phyloP scores from a whole-genome alignment of 2,113 vertebrate species.

The Columbina picui region DNA sequence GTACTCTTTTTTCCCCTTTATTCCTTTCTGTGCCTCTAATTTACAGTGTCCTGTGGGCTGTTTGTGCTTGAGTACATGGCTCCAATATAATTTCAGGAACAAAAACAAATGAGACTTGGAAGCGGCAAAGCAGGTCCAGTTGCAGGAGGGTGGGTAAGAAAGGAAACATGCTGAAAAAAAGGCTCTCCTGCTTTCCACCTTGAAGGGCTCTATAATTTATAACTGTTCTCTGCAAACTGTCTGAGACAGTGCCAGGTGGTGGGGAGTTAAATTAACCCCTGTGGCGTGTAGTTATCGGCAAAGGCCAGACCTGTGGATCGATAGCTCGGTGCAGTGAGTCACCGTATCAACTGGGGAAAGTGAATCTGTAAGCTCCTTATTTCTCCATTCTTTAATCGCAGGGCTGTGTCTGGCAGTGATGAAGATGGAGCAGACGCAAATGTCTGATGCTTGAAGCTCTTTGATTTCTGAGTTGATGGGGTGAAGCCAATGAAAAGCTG shows the following conservation, averaged over 20 bases:
- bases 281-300: slow-evolving; percentile 49
- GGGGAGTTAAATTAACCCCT: slow-evolving; percentile 66
- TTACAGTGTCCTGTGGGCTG: not conserved
- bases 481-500: slow-evolving; percentile 59
- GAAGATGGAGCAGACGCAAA: slow-evolving; percentile 66
- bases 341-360: slow-evolving; percentile 21
- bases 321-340: slow-evolving; percentile 47
- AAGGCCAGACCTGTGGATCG: slow-evolving; percentile 57
- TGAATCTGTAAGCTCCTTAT: slow-evolving; percentile 68
- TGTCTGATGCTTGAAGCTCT: slow-evolving; percentile 60
- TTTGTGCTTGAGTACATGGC: not conserved
- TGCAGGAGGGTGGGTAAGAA: slow-evolving; percentile 25
- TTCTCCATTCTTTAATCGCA: slow-evolving; percentile 64
- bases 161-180: slow-evolving; percentile 29
- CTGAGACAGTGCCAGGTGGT: slow-evolving; percentile 41
- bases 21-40: not conserved
- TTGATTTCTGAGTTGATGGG: slow-evolving; percentile 66
- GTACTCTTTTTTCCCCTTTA: not conserved
- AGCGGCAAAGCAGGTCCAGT: not conserved
- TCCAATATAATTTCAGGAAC: slow-evolving; percentile 36
- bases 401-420: slow-evolving; percentile 61
- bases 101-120: slow-evolving; percentile 41
- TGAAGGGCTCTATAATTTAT: slow-evolving; percentile 52
- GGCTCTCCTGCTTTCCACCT: not conserved
- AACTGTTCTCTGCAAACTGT: slow-evolving; percentile 43